A percentile compares a stretch with the other conserved stretches of the same genome.
Conservation (phyloP, 2,888 invertebrate species). For the Magallana nippona region DNA sequence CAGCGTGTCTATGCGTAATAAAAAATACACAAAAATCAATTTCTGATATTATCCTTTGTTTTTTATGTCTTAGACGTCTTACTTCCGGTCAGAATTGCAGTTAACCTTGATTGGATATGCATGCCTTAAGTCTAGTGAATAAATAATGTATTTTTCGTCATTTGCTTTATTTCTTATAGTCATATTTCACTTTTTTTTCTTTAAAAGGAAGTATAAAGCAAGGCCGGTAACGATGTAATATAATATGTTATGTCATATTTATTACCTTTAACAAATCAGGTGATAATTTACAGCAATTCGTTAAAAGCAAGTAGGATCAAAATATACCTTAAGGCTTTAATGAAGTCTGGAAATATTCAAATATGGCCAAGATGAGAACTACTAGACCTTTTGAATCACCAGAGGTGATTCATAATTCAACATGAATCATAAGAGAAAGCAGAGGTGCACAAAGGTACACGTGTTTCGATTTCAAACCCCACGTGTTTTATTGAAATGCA, state of each 20-base stretch:
- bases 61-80: neutral
- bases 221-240: too few species aligned
- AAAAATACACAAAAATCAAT: conserved; percentile 2
- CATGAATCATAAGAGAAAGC: conserved; percentile 17
- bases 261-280: too few species aligned
- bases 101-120: conserved; percentile 16
- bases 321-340: neutral
- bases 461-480: neutral
- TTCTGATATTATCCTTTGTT: conserved; percentile 4
- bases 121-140: neutral
- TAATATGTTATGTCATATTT: too few species aligned
- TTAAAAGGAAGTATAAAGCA: neutral
- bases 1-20: conserved; percentile 1
- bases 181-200: neutral
- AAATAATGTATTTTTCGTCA: neutral
- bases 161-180: neutral
- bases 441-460: neutral
- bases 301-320: too few species aligned
- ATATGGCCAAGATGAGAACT: neutral
- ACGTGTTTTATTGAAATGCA: conserved; percentile 11
- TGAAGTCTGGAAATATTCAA: neutral
- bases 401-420: conserved; percentile 17
- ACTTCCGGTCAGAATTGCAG: conserved; percentile 6
- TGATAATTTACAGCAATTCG: too few species aligned
- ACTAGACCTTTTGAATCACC: conserved; percentile 4